These are phyloP conservation scores for Lanistes nyassanus DNA, from an alignment of 1,140 invertebrate genomes.

Conservation along the genomic window DNA sequence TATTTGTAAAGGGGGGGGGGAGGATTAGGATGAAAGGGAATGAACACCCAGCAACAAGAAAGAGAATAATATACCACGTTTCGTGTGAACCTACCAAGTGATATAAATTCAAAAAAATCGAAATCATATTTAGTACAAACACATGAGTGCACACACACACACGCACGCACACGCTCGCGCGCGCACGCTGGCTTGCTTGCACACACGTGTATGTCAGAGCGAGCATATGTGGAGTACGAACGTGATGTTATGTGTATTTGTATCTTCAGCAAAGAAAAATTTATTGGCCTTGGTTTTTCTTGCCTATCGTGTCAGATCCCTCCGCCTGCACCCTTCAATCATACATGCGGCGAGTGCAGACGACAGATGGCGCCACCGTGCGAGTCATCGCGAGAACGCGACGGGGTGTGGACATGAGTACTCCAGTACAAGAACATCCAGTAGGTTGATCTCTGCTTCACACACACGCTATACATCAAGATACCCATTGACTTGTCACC, in stretches of 20 bases:
- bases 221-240: background rate
- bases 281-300: background rate
- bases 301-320: slow-evolving; percentile 30
- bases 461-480: no score
- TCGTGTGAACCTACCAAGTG: no score
- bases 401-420: background rate
- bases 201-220: background rate
- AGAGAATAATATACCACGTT: no score
- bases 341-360: slow-evolving; percentile 36
- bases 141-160: background rate
- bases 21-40: no score
- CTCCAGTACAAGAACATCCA: background rate
- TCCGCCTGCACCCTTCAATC: slow-evolving; percentile 44
- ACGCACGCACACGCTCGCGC: no score
- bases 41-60: no score
- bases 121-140: no score
- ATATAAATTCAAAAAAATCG: no score
- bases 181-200: no score
- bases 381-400: slow-evolving; percentile 21
- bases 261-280: background rate
- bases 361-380: slow-evolving; percentile 28
- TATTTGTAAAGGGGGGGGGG: no score
- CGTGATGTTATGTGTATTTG: background rate
- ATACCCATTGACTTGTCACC: no score
- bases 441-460: background rate